A percentile compares a stretch with the other conserved stretches of the same genome.
phyloP scores from a whole-genome alignment of 2,113 vertebrate genomes.

The Benthochromis sp. region DNA sequence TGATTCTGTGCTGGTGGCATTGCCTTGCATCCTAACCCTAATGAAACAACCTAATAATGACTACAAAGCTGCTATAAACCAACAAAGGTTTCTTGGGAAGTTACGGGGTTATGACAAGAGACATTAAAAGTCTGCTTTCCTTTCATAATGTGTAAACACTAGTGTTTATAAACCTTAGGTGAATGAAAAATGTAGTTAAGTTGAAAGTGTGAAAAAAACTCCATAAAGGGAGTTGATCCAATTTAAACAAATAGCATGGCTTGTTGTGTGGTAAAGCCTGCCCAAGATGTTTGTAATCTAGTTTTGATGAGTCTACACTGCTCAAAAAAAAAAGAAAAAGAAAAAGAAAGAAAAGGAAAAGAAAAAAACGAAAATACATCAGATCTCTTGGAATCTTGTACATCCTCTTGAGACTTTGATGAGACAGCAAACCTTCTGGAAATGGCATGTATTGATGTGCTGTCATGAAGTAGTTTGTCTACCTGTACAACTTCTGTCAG shows the following conservation, averaged over 20 bases:
- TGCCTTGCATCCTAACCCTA: background rate
- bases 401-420: background rate
- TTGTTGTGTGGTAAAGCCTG: background rate
- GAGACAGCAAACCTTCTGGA: background rate
- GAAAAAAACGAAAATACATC: accelerated
- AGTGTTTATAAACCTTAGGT: background rate
- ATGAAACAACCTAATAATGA: background rate
- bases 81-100: background rate
- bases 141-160: background rate
- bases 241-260: background rate
- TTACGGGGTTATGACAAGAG: background rate
- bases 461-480: background rate
- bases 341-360: background rate
- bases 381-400: background rate
- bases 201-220: background rate
- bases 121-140: background rate
- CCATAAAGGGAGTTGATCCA: background rate
- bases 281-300: background rate
- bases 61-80: background rate
- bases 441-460: background rate
- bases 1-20: background rate
- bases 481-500: background rate
- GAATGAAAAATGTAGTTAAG: background rate
- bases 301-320: background rate
- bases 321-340: background rate